Evolutionary conservation across 2,888 invertebrate genomes (phyloP), one percentile per base, ranked within the genome.

Genomic region (Eupithecia insigniata): DNA sequence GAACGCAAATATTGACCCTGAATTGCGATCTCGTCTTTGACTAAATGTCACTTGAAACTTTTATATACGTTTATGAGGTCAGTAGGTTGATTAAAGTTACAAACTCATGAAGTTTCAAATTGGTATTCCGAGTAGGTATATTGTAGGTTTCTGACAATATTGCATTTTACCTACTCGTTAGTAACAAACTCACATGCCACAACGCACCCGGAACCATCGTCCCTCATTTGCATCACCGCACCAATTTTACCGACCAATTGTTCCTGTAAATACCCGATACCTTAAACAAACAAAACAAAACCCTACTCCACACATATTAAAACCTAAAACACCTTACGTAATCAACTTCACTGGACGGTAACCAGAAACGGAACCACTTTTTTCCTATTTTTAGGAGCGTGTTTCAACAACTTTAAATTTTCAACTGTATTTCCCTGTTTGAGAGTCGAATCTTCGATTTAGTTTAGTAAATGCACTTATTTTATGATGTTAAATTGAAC

Each of bases 321-420:
- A 73, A 70, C 51, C 58, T 39, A 71, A 43, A 67, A 30, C 73
- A 69, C 65, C 72, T 77, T 72, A 71, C 34, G 70, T 70, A 70
- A 73, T 66, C 70, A 73, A 74, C 74, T 51, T 58, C 62, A 75
- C 78, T 69, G 70, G 81, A 81, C 70, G 75, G 82, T 81, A 81
- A 83, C 83, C 82, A 84, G 85, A 83, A 81, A 80, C 82, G 76
- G 72, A 79, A 71, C 72, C 69, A 74, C 78, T 76, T 81, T 81
- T 81, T 76, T 80, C 75, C 78, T 83, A 81, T 81, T 81, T 78
- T 76, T 74, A 68, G 76, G 78, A 65, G 61, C 62, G n/a, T 34
- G 75, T 32, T 78, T 77, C 71, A 72, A 32, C 43, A 28, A 61
- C 61, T 69, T 70, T 62, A 22, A 32, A 67, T 66, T 70, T 70